Base-by-base conservation (phyloP, 2,888 invertebrate species). In the Synergus japonicus region DNA sequence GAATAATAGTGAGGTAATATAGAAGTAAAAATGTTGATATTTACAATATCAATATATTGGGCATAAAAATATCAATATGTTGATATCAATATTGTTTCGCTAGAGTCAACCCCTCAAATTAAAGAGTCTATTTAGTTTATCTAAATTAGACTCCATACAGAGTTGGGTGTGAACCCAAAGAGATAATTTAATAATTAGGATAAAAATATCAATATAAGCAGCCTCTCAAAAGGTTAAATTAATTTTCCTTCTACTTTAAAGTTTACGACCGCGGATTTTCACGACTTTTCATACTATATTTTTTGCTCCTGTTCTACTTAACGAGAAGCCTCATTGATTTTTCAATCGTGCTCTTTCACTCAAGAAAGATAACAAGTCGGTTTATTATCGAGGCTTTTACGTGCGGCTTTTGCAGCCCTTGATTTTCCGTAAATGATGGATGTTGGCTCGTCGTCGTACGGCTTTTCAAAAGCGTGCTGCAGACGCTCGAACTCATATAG, bases 361-460 rank as follows among this genome's bases (percentile, higher is more conserved):
- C 1, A 60, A 43, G 4, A 41, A 65, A 65, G 37, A 65, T 41
- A 65, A 65, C 65, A 8, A n/a, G 41, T 65, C n/a, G n/a, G 15
- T 22, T 22, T 60, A 64, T 37, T 64, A 15, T 64, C 15, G 29
- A 37, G 29, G 8, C 15, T 64, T 64, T 37, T 64, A 37, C 64
- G 0, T 22, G 15, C 22, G 64, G 37, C 37, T 65, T 41, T 65
- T 41, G 60, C 60, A 12, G 66, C 60, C 76, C 15, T 44, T 76
- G 63, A 77, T 77, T 82, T 82, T 77, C n/a, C 22, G 76, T 81
- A 82, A 81, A 77, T 82, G 78, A 82, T 78, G 76, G 81, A 78
- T 82, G 77, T 18, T 43, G 9, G 22, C 44, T 15, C 43, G 43
- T 65, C 41, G 65, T 43, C 8, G n/a, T 43, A 43, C 65, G 37